phyloP scores from a whole-genome alignment of 2,888 invertebrate genomes.

The Dromius quadrimaculatus region DNA sequence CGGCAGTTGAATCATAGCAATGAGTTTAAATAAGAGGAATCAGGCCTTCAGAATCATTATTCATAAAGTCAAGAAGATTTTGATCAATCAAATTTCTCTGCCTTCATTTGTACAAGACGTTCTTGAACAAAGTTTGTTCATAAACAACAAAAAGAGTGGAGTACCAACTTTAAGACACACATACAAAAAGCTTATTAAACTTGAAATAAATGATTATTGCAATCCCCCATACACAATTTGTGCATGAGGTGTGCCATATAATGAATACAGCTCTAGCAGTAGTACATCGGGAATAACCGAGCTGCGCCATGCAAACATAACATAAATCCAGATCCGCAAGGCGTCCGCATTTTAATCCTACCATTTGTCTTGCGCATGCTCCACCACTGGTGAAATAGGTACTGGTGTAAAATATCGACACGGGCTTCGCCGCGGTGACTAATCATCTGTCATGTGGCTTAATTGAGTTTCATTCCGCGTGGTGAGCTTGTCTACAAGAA shows the following conservation, averaged over 20 bases:
- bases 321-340: constrained; percentile 49
- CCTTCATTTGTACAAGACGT: too few relatives aligned
- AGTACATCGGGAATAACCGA: constrained; percentile 35
- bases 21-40: too few relatives aligned
- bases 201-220: too few relatives aligned
- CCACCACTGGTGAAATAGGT: constrained; percentile 10
- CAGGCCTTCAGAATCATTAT: too few relatives aligned
- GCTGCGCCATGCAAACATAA: constrained; percentile 33
- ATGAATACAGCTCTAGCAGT: neutral
- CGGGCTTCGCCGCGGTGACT: constrained; percentile 32
- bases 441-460: constrained; percentile 45
- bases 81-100: too few relatives aligned
- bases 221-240: neutral
- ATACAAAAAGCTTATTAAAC: too few relatives aligned
- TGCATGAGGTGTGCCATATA: neutral
- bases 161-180: too few relatives aligned
- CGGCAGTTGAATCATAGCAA: too few relatives aligned
- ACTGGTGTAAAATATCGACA: constrained; percentile 47
- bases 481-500: constrained; percentile 6
- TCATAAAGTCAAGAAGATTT: too few relatives aligned
- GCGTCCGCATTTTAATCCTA: constrained; percentile 50
- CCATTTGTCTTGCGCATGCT: constrained; percentile 39
- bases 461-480: constrained; percentile 46
- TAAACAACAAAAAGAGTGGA: too few relatives aligned
- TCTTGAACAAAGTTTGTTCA: too few relatives aligned